A percentile compares a stretch with the other conserved stretches of the same genome.
These are phyloP conservation scores for Pungitius pungitius DNA, from an alignment of 2,113 vertebrate species.

Conservation along the genomic window DNA sequence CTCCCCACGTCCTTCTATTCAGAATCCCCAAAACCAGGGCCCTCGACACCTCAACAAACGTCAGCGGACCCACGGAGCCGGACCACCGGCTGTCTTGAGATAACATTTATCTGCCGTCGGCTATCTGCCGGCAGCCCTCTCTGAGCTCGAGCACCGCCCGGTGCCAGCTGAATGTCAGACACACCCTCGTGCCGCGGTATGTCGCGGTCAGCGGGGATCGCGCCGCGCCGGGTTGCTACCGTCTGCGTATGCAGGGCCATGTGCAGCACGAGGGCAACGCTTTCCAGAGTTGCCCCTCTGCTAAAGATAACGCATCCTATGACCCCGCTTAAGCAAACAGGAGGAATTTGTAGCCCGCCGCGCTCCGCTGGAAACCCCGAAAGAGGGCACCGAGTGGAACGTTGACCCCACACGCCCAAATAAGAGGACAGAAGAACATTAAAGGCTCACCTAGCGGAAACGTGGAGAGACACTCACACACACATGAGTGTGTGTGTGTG, in stretches of 20 bases:
- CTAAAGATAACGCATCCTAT: slow-evolving; percentile 68
- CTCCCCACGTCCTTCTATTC: not conserved
- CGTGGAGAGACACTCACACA: slow-evolving; percentile 23
- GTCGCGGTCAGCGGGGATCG: slow-evolving; percentile 56
- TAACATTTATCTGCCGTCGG: slow-evolving; percentile 52
- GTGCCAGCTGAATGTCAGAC: slow-evolving; percentile 63
- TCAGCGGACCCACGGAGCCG: slow-evolving; percentile 15
- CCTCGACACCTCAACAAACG: slow-evolving; percentile 18
- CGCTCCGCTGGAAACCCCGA: slow-evolving; percentile 59
- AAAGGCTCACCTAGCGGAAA: slow-evolving; percentile 27
- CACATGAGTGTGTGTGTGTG: not conserved
- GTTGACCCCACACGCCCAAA: slow-evolving; percentile 43
- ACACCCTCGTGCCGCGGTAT: slow-evolving; percentile 64
- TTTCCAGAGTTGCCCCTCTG: slow-evolving; percentile 44
- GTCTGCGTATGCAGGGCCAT: slow-evolving; percentile 43
- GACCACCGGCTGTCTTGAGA: slow-evolving; percentile 47
- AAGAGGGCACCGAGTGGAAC: slow-evolving; percentile 50
- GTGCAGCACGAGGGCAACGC: slow-evolving; percentile 46
- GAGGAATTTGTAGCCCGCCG: slow-evolving; percentile 55
- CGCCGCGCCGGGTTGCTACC: slow-evolving; percentile 38
- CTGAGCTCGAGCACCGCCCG: slow-evolving; percentile 31
- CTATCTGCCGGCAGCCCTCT: slow-evolving; percentile 39
- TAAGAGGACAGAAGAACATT: slow-evolving; percentile 16
- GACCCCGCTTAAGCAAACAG: slow-evolving; percentile 47
- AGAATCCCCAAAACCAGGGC: not conserved